Base-by-base conservation (phyloP, 1,140 invertebrate species). In the Temnothorax nylanderi region DNA sequence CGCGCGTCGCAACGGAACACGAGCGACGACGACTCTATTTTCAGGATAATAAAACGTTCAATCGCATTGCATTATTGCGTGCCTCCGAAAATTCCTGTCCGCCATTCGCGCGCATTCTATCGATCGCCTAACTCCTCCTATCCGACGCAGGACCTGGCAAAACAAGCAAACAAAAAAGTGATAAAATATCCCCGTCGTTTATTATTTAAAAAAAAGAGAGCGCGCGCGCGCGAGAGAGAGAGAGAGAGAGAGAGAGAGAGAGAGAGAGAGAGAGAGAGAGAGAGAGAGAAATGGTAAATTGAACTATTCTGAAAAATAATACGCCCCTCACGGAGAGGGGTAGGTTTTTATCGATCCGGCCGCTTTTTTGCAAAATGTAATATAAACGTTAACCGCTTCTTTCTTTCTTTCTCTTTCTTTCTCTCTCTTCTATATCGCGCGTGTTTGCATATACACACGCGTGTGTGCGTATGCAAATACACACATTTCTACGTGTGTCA, bases 111-210 rank as follows among this genome's bases (percentile, higher is more conserved):
- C 41, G n/a, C 80, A 60, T 74, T 74, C 80, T 84, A 84, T 84
- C 80, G 80, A 84, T 84, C 80, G 80, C 18, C 69, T 26, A 10
- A 10, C 64, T 84, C 41, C 80, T 82, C 80, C 80, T 84, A 47
- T 37, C 54, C 26, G 13, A 21, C 26, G 41, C 41, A 67, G 10
- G 67, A 58, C 51, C 67, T 8, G 47, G 54, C 51, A 60, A 84
- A 84, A 84, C 80, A 60, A 84, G 69, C 80, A 84, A 84, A 84
- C 69, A 84, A 84, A 84, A 84, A 84, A 62, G 80, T 84, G 69
- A 75, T 84, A 74, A 84, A 84, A 84, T 82, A 82, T 82, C 67
- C 65, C 44, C 41, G 54, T 84, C 69, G 80, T 84, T 84, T 84
- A 84, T 84, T 84, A 72, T 74, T 74, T 47, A 60, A 74, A 84